A percentile compares a stretch with the other conserved stretches of the same genome.
These are phyloP conservation scores for Loxodonta africana DNA, from an alignment of 2,113 vertebrate genomes.

Conservation along the genomic window DNA sequence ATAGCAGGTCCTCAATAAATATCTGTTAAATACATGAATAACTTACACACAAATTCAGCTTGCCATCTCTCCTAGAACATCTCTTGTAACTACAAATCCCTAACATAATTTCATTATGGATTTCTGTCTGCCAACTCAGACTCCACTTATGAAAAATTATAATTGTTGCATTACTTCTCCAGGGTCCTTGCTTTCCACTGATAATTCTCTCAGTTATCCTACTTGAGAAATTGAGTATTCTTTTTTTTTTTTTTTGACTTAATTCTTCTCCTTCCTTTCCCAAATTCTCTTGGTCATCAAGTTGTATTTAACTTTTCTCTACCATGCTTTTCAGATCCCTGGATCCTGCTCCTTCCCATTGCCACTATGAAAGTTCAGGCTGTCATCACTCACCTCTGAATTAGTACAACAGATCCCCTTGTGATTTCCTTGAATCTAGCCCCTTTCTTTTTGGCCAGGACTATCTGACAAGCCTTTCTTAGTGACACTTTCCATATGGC, in stretches of 20 bases:
- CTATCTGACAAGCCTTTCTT: background rate
- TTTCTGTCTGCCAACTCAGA: background rate
- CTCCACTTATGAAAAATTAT: background rate
- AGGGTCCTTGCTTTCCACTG: background rate
- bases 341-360: background rate
- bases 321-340: background rate
- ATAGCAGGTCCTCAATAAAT: too few species aligned
- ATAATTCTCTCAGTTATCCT: background rate
- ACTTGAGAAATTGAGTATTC: background rate
- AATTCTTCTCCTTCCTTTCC: background rate
- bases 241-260: background rate
- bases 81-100: background rate
- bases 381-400: background rate
- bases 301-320: background rate
- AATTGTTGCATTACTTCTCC: background rate
- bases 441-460: background rate
- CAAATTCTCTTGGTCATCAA: background rate
- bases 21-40: too few species aligned
- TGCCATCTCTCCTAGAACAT: background rate
- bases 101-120: background rate
- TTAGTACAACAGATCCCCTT: background rate
- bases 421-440: background rate
- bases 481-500: background rate
- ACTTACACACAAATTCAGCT: background rate
- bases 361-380: background rate